A percentile compares a stretch with the other conserved stretches of the same genome.
These are phyloP conservation scores for Bombus impatiens DNA, from an alignment of 1,140 invertebrate genomes.

Conservation along the genomic window DNA sequence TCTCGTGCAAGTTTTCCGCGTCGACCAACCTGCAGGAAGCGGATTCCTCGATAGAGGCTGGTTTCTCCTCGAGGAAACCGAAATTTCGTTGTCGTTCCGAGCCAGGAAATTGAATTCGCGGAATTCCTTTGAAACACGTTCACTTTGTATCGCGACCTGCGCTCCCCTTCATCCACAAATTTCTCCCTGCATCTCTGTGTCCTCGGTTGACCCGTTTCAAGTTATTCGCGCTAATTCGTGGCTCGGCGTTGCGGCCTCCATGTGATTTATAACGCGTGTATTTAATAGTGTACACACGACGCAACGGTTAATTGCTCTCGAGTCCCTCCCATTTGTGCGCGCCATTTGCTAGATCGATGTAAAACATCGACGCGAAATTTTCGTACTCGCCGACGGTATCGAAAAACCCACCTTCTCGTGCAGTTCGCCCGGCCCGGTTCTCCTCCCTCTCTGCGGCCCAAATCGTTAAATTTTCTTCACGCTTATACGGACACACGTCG, in stretches of 20 bases:
- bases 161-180: no score
- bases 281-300: not conserved
- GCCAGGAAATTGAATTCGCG: slow-evolving; percentile 46
- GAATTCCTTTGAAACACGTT: slow-evolving; percentile 17
- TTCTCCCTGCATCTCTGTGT: not conserved
- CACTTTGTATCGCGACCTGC: not conserved
- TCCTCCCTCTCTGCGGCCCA: no score
- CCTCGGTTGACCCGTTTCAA: not conserved
- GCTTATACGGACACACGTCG: not conserved
- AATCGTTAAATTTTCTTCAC: not conserved
- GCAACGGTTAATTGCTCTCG: not conserved
- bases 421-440: not conserved
- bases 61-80: not conserved
- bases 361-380: not conserved
- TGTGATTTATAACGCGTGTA: slow-evolving; percentile 14
- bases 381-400: not conserved
- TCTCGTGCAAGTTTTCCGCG: slow-evolving; percentile 41
- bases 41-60: not conserved
- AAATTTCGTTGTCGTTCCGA: slow-evolving; percentile 40
- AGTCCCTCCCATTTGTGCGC: no score
- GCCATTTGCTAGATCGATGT: not conserved
- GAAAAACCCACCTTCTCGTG: not conserved
- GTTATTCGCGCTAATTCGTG: not conserved
- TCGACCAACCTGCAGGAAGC: not conserved
- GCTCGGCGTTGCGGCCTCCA: not conserved